Conservation (phyloP, 2,888 invertebrate species). For the Chrysomela aeneicollis region DNA sequence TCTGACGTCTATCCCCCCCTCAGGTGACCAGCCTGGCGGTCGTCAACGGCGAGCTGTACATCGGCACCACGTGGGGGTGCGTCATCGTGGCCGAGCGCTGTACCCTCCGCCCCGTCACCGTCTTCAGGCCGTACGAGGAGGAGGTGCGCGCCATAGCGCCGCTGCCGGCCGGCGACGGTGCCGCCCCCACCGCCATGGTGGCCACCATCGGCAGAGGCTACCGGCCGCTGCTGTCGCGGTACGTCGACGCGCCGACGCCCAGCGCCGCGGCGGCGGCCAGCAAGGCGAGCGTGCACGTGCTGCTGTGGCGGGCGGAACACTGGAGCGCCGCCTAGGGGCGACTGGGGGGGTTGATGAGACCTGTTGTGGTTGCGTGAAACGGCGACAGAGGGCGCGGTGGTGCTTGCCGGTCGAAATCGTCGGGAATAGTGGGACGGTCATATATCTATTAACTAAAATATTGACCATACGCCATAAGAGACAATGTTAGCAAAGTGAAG, state of each 20-base stretch:
- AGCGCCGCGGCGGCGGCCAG: conserved; percentile 57
- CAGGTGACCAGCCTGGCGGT: conserved; percentile 75
- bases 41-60: conserved; percentile 77
- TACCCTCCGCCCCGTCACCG: conserved; percentile 84
- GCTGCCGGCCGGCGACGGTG: conserved; percentile 52
- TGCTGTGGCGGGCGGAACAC: conserved; percentile 77
- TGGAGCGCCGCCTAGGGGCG: conserved; percentile 65
- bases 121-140: conserved; percentile 91
- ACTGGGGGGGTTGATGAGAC: not conserved
- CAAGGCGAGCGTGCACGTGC: conserved; percentile 67
- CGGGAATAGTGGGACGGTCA: too few species aligned
- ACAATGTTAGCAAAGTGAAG: too few species aligned
- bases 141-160: conserved; percentile 75
- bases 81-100: conserved; percentile 86
- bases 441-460: too few species aligned
- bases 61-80: conserved; percentile 96
- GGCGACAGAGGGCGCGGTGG: not conserved
- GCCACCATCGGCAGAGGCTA: conserved; percentile 80
- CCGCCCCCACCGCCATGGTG: conserved; percentile 57
- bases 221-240: conserved; percentile 75
- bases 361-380: not conserved
- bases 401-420: too few species aligned
- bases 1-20: too few species aligned
- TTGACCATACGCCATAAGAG: too few species aligned
- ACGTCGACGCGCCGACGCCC: conserved; percentile 65